phyloP scores from a whole-genome alignment of 2,888 invertebrate genomes.

The Meiosimyza platycephala region DNA sequence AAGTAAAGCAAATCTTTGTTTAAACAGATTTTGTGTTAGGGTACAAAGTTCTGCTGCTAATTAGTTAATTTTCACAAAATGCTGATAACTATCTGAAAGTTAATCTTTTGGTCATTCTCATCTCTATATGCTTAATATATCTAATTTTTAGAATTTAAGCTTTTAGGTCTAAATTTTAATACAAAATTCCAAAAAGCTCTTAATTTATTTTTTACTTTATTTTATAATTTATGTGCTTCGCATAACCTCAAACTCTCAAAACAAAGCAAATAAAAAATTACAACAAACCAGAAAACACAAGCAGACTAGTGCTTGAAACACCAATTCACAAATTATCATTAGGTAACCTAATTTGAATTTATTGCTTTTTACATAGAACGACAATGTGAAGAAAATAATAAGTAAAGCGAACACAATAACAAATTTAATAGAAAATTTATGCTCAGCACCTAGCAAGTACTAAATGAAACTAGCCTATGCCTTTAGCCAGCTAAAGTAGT shows the following conservation, averaged over 20 bases:
- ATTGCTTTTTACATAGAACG: constrained; percentile 17
- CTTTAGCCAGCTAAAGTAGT: no score
- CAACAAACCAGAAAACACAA: background rate
- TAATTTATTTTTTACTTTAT: no score
- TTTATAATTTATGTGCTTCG: no score
- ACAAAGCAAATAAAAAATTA: background rate
- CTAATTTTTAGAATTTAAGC: no score
- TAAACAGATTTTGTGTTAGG: background rate
- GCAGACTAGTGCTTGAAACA: background rate
- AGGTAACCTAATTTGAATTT: constrained; percentile 12
- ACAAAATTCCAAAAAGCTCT: no score
- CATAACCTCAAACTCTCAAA: background rate
- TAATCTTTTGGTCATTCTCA: no score
- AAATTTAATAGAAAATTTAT: no score
- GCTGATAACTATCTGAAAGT: background rate
- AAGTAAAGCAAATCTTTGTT: constrained; percentile 2
- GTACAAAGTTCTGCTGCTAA: constrained; percentile 12
- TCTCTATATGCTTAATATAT: no score
- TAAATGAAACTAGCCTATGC: no score
- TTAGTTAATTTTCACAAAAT: constrained; percentile 17
- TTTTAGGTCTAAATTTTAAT: no score
- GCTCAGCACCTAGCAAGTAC: no score
- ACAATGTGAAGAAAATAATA: background rate
- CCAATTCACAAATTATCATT: constrained; percentile 24
- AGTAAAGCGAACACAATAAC: no score